Evolutionary conservation across 2,797 vertebrate genomes (phyloP).

Genomic region (Myotis findleyi): DNA sequence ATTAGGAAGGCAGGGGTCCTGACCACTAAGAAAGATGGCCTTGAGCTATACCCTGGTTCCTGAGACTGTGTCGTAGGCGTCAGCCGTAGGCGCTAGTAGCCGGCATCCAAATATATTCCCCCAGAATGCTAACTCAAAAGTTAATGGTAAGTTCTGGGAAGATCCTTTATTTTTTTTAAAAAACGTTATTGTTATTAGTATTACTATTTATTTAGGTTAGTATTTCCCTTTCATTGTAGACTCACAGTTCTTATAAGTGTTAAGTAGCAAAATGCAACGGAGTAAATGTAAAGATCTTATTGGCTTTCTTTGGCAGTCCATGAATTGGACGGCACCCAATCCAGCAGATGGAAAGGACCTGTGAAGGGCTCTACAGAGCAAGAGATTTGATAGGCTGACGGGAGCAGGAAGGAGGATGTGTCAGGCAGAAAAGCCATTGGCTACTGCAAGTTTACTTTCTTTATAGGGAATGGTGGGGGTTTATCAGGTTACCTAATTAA

Average conservation of each 20-base stretch:
- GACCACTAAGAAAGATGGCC: not conserved
- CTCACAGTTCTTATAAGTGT: not conserved
- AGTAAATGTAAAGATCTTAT: not conserved
- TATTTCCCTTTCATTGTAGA: not conserved
- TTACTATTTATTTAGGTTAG: constrained; percentile 1
- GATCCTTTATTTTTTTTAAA: not conserved
- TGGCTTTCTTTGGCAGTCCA: not conserved
- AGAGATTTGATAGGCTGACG: not conserved
- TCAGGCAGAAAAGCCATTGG: not conserved
- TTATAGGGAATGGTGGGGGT: not conserved
- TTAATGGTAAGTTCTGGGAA: not conserved
- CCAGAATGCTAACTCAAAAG: not conserved
- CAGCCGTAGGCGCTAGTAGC: not conserved
- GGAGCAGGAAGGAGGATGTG: not conserved
- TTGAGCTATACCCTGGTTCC: not conserved
- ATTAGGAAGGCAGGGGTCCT: not conserved
- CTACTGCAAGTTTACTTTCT: not conserved
- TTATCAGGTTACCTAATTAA: not conserved
- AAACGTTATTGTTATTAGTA: not conserved
- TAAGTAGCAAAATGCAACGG: not conserved
- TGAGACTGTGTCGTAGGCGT: not conserved
- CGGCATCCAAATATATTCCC: not conserved
- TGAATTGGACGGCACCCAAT: not conserved
- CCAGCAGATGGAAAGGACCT: not conserved
- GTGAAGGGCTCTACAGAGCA: not conserved